Evolutionary conservation across 2,113 vertebrate species (phyloP), one percentile per base, ranked within the genome.

Genomic region (Podiceps cristatus): DNA sequence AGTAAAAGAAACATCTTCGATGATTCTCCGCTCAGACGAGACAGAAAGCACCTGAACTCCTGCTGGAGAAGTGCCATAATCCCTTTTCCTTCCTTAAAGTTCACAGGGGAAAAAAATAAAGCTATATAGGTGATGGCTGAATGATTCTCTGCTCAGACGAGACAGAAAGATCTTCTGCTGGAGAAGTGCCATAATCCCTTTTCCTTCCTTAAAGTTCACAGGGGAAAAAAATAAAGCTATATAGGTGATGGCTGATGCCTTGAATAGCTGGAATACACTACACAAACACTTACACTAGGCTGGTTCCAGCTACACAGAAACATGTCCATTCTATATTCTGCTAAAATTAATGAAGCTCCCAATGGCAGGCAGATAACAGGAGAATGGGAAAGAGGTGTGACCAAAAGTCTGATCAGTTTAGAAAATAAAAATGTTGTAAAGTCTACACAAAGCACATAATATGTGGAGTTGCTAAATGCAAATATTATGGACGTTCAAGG

Each of bases 141-240:
- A 53, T 33, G 27, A 45, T 40, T 93, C 22, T 67, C n/a, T n/a
- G 27, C 15, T 91, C 80, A 55, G 69, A 66, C 8, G 63, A 59
- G 14, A 18, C 11, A 73, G 50, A 87, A 87, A 53, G 69, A 93
- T 62, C 13, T 78, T 74, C 5, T 28, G 52, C 35, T 47, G 22
- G 7, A 81, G 10, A 56, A 84, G 14, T 71, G 18, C 24, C 60
- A 62, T 29, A 66, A 50, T 42, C 23, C 11, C 28, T 64, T 93
- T 91, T 62, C 58, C n/a, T 87, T 85, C 47, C 60, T 59, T 78
- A 49, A 89, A 81, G n/a, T 45, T 93, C 24, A 58, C 25, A 33
- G 10, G 1, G 7, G 2, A 13, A 49, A 78, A 47, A 73, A 29
- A n/a, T 14, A 64, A 60, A 79, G 22, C 3, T 0, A 28, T 68